A percentile compares a stretch with the other conserved stretches of the same genome.
Evolutionary conservation across 2,888 invertebrate species (phyloP).

Genomic region (Graphium colonna): DNA sequence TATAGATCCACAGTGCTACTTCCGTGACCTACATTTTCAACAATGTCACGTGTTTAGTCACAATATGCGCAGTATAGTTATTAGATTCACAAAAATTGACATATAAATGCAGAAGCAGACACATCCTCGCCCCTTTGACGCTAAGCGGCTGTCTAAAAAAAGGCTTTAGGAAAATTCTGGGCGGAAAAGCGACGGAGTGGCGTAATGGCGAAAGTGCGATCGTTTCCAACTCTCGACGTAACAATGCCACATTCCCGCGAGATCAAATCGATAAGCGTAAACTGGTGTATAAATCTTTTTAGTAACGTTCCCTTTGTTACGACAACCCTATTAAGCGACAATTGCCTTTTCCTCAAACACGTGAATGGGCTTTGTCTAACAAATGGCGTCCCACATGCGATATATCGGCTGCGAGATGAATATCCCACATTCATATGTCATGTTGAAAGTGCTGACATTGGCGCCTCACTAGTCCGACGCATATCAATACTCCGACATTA

Average conservation of each 20-base stretch:
- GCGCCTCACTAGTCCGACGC: conserved; percentile 17
- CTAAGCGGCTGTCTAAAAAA: conserved; percentile 27
- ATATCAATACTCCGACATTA: conserved; percentile 37
- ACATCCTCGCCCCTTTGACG: background rate
- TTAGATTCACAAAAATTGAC: background rate
- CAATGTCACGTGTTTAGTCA: background rate
- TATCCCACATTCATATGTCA: conserved; percentile 14
- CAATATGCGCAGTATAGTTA: background rate
- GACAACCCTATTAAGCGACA: conserved; percentile 45
- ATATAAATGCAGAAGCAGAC: background rate
- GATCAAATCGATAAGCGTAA: conserved; percentile 52
- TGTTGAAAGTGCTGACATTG: conserved; percentile 15
- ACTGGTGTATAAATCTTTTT: conserved; percentile 45
- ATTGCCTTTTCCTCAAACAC: conserved; percentile 54
- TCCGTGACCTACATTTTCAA: conserved; percentile 5
- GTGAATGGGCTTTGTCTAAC: conserved; percentile 58
- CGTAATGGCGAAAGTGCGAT: conserved; percentile 46
- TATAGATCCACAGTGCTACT: background rate
- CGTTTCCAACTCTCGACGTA: conserved; percentile 53
- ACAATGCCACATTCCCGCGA: conserved; percentile 53
- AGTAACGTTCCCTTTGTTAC: conserved; percentile 60
- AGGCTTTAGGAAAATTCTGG: conserved; percentile 48
- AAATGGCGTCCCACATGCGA: conserved; percentile 31
- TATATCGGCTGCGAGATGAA: background rate
- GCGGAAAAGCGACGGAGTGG: conserved; percentile 35